Evolutionary conservation across 1,140 invertebrate species (phyloP), one percentile per base, ranked within the genome.

Genomic region (Saccostrea cuccullata): DNA sequence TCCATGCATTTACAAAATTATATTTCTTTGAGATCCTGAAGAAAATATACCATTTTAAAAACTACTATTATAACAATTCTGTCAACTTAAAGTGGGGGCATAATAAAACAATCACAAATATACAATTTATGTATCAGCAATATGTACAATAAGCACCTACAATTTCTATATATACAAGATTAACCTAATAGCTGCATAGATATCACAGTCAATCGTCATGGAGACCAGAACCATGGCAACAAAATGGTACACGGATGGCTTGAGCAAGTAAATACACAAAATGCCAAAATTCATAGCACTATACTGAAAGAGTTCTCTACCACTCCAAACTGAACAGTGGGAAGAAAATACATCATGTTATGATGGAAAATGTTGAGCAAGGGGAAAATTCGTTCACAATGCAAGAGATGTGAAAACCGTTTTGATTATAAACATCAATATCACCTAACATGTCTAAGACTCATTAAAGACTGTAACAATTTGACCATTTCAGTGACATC

Each of bases 161-260:
- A 73, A 73, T 73, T 23, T 73, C 70, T 73, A 73, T 30, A 73
- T 5, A 73, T 30, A 30, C 26, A 47, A 47, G 13, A 30, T 30
- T 26, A 36, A 36, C 26, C 67, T 30, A 73, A 73, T 73, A 73
- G 70, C 70, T 40, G 70, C 70, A 73, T 73, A 73, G 36, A 40
- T 73, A 73, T 73, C 70, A 73, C 70, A 73, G 70, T 30, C 4
- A 73, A 40, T 15, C 26, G 70, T 36, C 70, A 73, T 73, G 70
- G 70, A 30, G 70, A 73, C 70, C 30, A 30, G 26, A 73, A 73
- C 70, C 70, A 73, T 73, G 70, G 30, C 70, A 73, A 73, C 70
- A 73, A 64, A 64, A 64, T 64, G 58, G 47, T 64, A 64, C 17
- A 64, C 58, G n/a, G 47, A 47, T 47, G 47, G 58, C 58, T 64